Evolutionary conservation across 2,797 vertebrate genomes (phyloP).

Genomic region (Bothrops alternatus): DNA sequence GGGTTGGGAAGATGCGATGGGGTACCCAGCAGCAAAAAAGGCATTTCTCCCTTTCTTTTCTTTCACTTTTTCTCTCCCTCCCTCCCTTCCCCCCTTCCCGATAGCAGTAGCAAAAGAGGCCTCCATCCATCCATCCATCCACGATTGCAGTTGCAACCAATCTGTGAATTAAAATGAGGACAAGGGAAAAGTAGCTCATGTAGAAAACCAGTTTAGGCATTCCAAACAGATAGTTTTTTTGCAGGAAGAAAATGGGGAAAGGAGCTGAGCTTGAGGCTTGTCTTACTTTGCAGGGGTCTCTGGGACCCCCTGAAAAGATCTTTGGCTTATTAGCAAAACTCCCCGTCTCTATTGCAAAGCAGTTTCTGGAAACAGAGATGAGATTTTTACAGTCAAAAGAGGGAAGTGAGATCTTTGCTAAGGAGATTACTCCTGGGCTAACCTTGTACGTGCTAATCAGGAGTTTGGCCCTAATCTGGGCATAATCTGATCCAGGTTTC

Average conservation of each 20-base stretch:
- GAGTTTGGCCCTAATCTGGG: not conserved
- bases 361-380: not conserved
- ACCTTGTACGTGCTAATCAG: not conserved
- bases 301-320: not conserved
- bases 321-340: not conserved
- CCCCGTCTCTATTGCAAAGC: not conserved
- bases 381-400: not conserved
- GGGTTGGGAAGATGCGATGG: not conserved
- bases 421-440: not conserved
- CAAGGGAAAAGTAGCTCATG: slow-evolving; percentile 66
- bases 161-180: slow-evolving; percentile 42
- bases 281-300: not conserved
- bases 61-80: not conserved
- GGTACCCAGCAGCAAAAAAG: not conserved
- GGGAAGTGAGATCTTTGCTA: not conserved
- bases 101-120: not conserved
- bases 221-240: slow-evolving; percentile 44
- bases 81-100: not conserved
- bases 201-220: slow-evolving; percentile 63
- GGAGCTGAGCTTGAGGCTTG: not conserved
- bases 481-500: not conserved
- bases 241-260: not conserved
- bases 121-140: too few species aligned
- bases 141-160: not conserved
- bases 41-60: not conserved